Conservation (phyloP, 2,797 vertebrate species). For the Hylomyscus alleni region DNA sequence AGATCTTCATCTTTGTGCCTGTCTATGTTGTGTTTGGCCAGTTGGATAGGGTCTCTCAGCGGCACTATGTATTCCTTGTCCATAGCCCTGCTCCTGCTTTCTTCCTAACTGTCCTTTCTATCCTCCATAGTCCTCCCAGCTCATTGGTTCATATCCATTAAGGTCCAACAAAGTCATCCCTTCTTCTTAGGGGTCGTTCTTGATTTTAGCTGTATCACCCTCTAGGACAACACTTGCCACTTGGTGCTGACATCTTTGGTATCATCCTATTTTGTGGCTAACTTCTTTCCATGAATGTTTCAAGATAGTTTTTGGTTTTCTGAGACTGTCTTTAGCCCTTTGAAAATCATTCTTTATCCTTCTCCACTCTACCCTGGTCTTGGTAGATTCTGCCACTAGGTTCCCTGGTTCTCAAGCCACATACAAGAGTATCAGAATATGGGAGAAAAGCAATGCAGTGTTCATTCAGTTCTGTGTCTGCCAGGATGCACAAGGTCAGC, state of each 20-base stretch:
- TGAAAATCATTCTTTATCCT: neutral
- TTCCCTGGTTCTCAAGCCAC: neutral
- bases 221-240: neutral
- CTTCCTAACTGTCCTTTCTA: neutral
- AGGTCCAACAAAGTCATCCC: neutral
- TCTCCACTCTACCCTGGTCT: neutral
- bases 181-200: neutral
- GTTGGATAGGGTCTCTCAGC: neutral
- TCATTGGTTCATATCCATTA: neutral
- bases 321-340: neutral
- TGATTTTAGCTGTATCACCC: neutral
- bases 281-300: neutral
- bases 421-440: neutral
- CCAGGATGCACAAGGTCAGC: neutral
- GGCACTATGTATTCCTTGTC: neutral
- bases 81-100: neutral
- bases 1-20: neutral
- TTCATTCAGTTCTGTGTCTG: neutral
- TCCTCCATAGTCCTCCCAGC: neutral
- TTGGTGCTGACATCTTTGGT: slow-evolving; percentile 44
- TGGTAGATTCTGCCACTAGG: neutral
- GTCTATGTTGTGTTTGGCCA: neutral
- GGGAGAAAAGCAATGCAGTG: neutral
- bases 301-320: neutral
- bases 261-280: neutral